These are phyloP conservation scores for Gobiocypris rarus DNA, from an alignment of 2,113 vertebrate genomes.

Conservation along the genomic window DNA sequence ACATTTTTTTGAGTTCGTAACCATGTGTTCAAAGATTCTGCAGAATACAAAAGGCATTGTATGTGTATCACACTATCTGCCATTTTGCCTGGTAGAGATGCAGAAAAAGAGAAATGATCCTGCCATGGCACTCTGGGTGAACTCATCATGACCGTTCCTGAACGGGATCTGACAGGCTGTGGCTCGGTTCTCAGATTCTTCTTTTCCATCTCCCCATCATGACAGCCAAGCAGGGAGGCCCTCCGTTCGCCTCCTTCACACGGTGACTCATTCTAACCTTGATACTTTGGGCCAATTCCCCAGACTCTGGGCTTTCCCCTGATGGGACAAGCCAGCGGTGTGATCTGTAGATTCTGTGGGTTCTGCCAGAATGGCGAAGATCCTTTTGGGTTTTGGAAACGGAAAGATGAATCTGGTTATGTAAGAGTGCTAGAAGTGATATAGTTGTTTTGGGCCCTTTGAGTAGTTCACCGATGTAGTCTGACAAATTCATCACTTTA, in stretches of 20 bases:
- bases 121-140: constrained; percentile 46
- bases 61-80: not conserved
- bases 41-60: constrained; percentile 21
- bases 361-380: constrained; percentile 14
- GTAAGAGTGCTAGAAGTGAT: constrained; percentile 23
- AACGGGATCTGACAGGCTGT: constrained; percentile 53
- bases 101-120: constrained; percentile 29
- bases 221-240: constrained; percentile 48
- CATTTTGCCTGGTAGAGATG: constrained; percentile 12
- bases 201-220: constrained; percentile 56
- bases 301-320: constrained; percentile 44
- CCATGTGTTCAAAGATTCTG: not conserved
- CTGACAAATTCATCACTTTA: constrained; percentile 39
- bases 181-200: constrained; percentile 47
- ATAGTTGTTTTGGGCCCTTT: constrained; percentile 21
- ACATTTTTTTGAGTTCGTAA: constrained; percentile 24
- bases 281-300: constrained; percentile 48
- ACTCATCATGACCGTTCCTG: constrained; percentile 36
- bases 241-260: constrained; percentile 45
- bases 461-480: constrained; percentile 13
- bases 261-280: constrained; percentile 58
- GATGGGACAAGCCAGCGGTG: constrained; percentile 37
- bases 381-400: constrained; percentile 35
- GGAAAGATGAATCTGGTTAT: constrained; percentile 35
- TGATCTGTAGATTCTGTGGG: constrained; percentile 27